A percentile compares a stretch with the other conserved stretches of the same genome.
Conservation (phyloP, 2,113 vertebrate genomes). For the Zosterops hypoxanthus region DNA sequence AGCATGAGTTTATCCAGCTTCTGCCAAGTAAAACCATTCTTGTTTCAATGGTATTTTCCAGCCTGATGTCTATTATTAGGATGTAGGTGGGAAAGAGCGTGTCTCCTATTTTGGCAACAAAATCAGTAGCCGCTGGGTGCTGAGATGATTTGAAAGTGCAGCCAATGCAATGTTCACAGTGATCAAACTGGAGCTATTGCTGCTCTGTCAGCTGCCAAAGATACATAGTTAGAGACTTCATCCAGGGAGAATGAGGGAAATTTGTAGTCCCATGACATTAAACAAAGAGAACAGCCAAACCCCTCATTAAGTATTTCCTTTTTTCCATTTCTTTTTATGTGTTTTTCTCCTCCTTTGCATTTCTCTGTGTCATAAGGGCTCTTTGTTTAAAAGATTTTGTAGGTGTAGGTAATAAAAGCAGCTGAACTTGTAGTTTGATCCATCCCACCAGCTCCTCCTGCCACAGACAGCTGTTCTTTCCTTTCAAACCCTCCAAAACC, state of each 20-base stretch:
- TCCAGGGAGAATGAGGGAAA: not conserved
- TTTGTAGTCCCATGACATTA: not conserved
- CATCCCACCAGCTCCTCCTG: not conserved
- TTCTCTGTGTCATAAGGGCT: not conserved
- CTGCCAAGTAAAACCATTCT: not conserved
- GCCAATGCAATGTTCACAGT: not conserved
- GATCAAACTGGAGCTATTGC: not conserved
- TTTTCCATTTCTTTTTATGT: not conserved
- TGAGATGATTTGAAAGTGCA: not conserved
- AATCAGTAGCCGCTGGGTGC: not conserved
- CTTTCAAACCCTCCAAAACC: slow-evolving; percentile 16
- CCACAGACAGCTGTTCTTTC: slow-evolving; percentile 24
- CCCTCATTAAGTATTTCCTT: not conserved
- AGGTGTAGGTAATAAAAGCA: slow-evolving; percentile 1
- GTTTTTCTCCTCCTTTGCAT: not conserved
- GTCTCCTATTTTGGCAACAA: not conserved
- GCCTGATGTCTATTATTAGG: not conserved
- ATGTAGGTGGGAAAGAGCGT: not conserved
- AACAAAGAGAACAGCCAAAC: not conserved
- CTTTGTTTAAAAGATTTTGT: slow-evolving; percentile 4
- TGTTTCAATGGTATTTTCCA: not conserved
- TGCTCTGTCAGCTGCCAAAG: slow-evolving; percentile 5
- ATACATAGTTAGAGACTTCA: not conserved
- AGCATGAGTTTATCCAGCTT: not conserved
- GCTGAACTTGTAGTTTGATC: not conserved